These are phyloP conservation scores for Geodia barretti DNA, from an alignment of 37 sponge, comb jelly and placozoan species.

Conservation along the genomic window DNA sequence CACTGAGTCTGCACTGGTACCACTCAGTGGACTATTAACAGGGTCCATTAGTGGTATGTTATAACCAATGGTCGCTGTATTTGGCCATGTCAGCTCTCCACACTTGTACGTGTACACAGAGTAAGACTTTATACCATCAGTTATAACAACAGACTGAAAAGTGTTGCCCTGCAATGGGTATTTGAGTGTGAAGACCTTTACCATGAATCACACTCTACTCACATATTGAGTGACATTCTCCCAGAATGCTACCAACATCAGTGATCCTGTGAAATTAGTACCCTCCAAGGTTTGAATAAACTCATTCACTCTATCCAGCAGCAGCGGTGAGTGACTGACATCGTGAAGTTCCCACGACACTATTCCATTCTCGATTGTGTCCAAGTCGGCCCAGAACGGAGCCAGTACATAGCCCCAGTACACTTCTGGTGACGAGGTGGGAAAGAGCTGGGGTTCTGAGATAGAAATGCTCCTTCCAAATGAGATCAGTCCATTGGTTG, in stretches of 20 bases:
- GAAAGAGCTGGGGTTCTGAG: slow-evolving; percentile 23
- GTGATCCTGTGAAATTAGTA: slow-evolving; percentile 1
- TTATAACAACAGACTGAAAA: slow-evolving; percentile 32
- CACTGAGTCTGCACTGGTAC: slow-evolving; percentile 21
- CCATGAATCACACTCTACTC: background rate
- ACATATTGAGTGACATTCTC: slow-evolving; percentile 19
- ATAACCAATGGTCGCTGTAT: slow-evolving; percentile 27
- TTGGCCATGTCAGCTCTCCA: slow-evolving; percentile 29
- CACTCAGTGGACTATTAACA: slow-evolving; percentile 1
- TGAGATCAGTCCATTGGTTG: slow-evolving; percentile 26
- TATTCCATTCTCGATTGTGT: background rate
- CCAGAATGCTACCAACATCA: slow-evolving; percentile 35
- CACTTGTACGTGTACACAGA: slow-evolving; percentile 50
- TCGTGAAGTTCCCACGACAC: slow-evolving; percentile 22
- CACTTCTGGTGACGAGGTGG: background rate
- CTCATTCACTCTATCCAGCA: slow-evolving; percentile 10
- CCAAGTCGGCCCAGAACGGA: slow-evolving; percentile 14
- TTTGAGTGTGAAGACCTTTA: background rate
- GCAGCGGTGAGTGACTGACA: background rate
- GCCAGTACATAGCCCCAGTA: slow-evolving; percentile 15
- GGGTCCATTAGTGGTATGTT: background rate
- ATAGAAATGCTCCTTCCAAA: slow-evolving; percentile 13
- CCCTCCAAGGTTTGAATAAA: slow-evolving; percentile 1
- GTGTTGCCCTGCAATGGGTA: slow-evolving; percentile 10
- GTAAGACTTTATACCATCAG: slow-evolving; percentile 24